phyloP scores from a whole-genome alignment of 2,888 invertebrate species.

The Pristionchus fissidentatus region DNA sequence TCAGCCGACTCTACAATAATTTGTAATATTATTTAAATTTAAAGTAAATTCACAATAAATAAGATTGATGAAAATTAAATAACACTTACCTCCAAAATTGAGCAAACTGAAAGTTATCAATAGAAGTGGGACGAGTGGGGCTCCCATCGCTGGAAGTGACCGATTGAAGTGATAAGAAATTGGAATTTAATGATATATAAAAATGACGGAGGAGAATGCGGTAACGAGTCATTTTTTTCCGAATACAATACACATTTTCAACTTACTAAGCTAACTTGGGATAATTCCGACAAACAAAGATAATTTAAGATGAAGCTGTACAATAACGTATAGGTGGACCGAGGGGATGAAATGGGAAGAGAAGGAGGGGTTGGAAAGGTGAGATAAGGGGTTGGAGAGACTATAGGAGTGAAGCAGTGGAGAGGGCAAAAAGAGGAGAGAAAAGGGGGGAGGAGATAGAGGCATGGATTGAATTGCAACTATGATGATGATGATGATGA shows the following conservation, averaged over 20 bases:
- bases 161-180: neutral
- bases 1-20: conserved; percentile 54
- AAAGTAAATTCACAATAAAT: neutral
- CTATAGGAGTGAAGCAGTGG: neutral
- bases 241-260: too few species aligned
- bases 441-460: neutral
- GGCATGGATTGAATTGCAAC: conserved; percentile 45
- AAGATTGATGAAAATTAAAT: neutral
- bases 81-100: neutral
- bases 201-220: too few species aligned
- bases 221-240: too few species aligned
- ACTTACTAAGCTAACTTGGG: too few species aligned
- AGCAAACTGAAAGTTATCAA: neutral
- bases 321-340: neutral
- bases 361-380: neutral
- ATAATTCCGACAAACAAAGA: neutral
- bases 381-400: conserved; percentile 31
- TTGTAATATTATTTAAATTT: neutral
- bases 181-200: neutral
- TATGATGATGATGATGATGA: conserved; percentile 26
- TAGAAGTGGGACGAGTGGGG: neutral
- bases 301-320: neutral
- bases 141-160: neutral
- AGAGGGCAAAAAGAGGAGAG: neutral
- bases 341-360: conserved; percentile 38